These are phyloP conservation scores for Gadopsis marmoratus DNA, from an alignment of 2,797 vertebrate genomes.

Conservation along the genomic window DNA sequence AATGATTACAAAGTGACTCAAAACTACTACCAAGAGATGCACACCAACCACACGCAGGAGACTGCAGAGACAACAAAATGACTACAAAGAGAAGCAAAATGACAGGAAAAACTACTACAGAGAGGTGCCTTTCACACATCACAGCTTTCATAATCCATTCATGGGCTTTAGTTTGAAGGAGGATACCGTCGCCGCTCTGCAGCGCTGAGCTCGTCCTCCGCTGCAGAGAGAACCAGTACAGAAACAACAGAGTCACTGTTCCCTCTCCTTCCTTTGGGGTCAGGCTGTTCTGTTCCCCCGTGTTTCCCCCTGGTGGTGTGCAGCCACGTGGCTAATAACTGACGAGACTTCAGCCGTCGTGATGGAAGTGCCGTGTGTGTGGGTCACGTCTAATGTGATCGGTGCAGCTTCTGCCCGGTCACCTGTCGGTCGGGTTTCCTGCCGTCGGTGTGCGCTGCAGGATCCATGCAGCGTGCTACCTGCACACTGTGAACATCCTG, in stretches of 20 bases:
- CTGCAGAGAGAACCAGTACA: background rate
- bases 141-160: background rate
- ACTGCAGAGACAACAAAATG: background rate
- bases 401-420: conserved; percentile 25
- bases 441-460: conserved; percentile 24
- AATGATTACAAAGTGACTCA: background rate
- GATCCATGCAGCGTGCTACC: conserved; percentile 38
- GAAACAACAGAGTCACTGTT: background rate
- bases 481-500: conserved; percentile 48
- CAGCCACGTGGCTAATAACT: conserved; percentile 10
- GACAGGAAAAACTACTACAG: background rate
- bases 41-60: background rate
- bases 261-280: background rate
- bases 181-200: background rate
- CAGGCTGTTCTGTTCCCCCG: background rate
- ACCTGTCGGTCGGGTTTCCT: conserved; percentile 50
- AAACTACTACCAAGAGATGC: background rate
- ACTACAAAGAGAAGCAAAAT: background rate
- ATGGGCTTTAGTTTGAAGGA: background rate
- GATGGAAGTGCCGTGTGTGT: conserved; percentile 1
- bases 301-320: conserved; percentile 2
- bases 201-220: background rate
- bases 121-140: no score
- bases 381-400: conserved; percentile 17
- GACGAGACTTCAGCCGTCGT: conserved; percentile 58